Evolutionary conservation across 2,888 invertebrate species (phyloP).

Genomic region (Masnerella sp.): DNA sequence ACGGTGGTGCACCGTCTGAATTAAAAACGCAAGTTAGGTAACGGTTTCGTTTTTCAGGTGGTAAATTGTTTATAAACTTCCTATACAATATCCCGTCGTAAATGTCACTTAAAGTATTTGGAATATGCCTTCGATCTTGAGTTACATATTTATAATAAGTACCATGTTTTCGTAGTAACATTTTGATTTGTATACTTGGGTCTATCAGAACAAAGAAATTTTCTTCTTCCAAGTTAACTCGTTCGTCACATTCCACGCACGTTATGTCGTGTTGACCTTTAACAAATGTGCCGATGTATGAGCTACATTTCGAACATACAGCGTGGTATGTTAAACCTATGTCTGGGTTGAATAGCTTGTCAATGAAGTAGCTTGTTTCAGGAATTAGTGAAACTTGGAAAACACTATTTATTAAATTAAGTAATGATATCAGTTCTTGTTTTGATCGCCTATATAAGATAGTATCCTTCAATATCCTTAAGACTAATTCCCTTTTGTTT

Average conservation of each 20-base stretch:
- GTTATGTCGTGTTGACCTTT: not conserved
- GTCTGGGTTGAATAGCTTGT: slow-evolving; percentile 3
- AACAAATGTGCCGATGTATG: not conserved
- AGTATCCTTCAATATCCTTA: not conserved
- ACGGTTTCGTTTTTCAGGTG: not conserved
- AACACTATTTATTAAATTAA: not conserved
- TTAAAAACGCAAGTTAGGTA: slow-evolving; percentile 2
- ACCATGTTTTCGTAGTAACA: not conserved
- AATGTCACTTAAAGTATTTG: not conserved
- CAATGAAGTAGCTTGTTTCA: not conserved
- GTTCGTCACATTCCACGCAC: not conserved
- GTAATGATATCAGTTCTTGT: not conserved
- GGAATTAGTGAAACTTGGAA: not conserved
- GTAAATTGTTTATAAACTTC: too few species aligned
- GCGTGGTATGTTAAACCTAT: not conserved
- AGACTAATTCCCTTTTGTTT: not conserved
- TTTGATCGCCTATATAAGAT: not conserved
- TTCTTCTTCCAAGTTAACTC: not conserved
- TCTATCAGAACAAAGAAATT: not conserved
- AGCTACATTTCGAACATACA: not conserved
- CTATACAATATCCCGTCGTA: not conserved
- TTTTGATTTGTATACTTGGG: not conserved
- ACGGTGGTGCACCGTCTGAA: slow-evolving; percentile 45
- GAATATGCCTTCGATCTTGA: not conserved
- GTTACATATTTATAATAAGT: slow-evolving; percentile 2